These are phyloP conservation scores for Bactericera cockerelli DNA, from an alignment of 1,140 invertebrate genomes.

Conservation along the genomic window DNA sequence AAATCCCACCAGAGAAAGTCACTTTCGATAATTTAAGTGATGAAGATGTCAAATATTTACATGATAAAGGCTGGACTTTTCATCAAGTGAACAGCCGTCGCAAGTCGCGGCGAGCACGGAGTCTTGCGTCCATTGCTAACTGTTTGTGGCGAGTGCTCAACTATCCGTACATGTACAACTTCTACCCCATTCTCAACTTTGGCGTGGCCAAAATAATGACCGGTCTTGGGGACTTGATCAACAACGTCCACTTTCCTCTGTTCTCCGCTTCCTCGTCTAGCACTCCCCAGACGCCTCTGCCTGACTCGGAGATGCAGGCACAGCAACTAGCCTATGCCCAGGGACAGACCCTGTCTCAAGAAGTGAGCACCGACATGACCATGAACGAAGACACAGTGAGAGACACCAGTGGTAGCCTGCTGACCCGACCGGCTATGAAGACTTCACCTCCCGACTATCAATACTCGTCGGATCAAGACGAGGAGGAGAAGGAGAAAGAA, in stretches of 20 bases:
- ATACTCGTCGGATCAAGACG: not conserved
- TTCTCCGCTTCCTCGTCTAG: not conserved
- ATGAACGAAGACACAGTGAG: too few relatives aligned
- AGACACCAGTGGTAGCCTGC: too few relatives aligned
- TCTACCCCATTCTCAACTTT: constrained; percentile 1
- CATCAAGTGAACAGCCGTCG: not conserved
- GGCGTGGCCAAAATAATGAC: not conserved
- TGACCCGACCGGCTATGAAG: not conserved
- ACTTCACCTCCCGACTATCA: not conserved
- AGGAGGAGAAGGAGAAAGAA: not conserved
- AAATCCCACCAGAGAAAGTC: not conserved
- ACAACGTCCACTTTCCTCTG: not conserved
- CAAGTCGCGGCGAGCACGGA: not conserved
- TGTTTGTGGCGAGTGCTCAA: not conserved
- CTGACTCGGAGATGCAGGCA: not conserved
- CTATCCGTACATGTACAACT: constrained; percentile 1
- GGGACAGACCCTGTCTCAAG: not conserved
- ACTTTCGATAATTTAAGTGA: too few relatives aligned
- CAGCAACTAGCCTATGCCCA: not conserved
- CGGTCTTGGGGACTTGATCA: not conserved
- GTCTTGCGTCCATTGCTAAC: not conserved
- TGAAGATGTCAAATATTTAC: constrained; percentile 5
- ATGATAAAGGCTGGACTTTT: not conserved
- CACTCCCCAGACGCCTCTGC: not conserved
- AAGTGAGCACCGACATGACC: not conserved